Percentiles rank a stretch among this genome's conserved stretches.
These are phyloP conservation scores for Pygoscelis adeliae DNA, from an alignment of 2,113 vertebrate genomes.

Conservation along the genomic window DNA sequence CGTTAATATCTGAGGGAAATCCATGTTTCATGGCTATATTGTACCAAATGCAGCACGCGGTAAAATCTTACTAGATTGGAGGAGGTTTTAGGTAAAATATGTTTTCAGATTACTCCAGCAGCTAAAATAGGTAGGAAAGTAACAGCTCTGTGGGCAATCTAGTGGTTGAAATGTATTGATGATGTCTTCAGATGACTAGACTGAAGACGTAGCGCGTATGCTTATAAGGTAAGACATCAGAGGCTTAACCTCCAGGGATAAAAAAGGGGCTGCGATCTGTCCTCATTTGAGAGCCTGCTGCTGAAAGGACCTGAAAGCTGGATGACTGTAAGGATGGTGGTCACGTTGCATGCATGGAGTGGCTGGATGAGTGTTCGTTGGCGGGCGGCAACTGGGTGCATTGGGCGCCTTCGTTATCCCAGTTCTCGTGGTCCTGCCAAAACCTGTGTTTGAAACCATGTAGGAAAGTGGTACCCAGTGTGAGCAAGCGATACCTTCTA, in stretches of 20 bases:
- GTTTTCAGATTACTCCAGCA: not conserved
- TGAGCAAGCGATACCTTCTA: not conserved
- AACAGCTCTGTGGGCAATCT: not conserved
- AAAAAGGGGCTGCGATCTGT: not conserved
- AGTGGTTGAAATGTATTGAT: not conserved
- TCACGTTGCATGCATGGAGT: not conserved
- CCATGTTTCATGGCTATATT: not conserved
- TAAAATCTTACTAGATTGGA: not conserved
- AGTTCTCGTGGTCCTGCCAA: rapidly evolving
- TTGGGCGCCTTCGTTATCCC: not conserved
- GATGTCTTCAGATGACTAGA: not conserved
- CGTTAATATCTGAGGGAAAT: not conserved
- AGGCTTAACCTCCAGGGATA: not conserved
- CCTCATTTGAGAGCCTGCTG: not conserved
- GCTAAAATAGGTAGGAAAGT: not conserved
- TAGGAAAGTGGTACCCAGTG: not conserved
- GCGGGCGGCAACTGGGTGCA: not conserved
- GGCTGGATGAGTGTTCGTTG: not conserved
- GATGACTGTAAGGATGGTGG: not conserved
- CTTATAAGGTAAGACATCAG: not conserved
- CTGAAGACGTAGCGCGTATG: not conserved
- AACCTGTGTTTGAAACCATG: not conserved
- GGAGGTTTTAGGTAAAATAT: not conserved
- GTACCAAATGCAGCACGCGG: not conserved
- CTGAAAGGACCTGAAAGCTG: not conserved